Evolutionary conservation across 2,888 invertebrate genomes (phyloP).

Genomic region (Tholera decimalis): DNA sequence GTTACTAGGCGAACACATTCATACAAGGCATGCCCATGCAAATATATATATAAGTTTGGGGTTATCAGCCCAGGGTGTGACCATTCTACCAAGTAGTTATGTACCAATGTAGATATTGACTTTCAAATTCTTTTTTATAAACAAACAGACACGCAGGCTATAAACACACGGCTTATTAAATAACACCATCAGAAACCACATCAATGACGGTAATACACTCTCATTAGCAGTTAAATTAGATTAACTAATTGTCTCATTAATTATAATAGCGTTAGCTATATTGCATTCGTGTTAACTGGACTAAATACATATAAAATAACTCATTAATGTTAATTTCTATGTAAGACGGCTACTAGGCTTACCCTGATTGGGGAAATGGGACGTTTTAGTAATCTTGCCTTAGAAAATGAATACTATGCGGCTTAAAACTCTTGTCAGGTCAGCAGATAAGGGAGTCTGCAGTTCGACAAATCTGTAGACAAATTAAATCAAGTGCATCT

Average conservation of each 20-base stretch:
- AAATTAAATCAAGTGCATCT: slow-evolving; percentile 8
- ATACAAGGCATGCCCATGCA: background rate
- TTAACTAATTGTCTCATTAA: slow-evolving; percentile 57
- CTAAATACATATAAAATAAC: slow-evolving; percentile 65
- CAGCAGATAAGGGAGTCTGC: background rate
- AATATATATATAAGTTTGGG: slow-evolving; percentile 1
- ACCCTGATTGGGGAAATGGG: slow-evolving; percentile 45
- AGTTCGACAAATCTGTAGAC: background rate
- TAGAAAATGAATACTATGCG: background rate
- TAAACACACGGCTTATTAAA: background rate
- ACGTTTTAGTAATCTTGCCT: slow-evolving; percentile 8
- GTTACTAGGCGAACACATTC: background rate
- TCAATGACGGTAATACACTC: slow-evolving; percentile 17
- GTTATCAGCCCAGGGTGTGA: background rate
- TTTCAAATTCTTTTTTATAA: no score
- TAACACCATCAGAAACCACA: slow-evolving; percentile 10
- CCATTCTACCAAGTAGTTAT: background rate
- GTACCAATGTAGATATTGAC: no score
- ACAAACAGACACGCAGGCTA: no score
- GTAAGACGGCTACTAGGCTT: slow-evolving; percentile 59
- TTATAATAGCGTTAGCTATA: slow-evolving; percentile 54
- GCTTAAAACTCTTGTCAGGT: background rate
- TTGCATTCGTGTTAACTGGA: slow-evolving; percentile 56
- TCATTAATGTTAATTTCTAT: slow-evolving; percentile 58
- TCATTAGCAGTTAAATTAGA: slow-evolving; percentile 45